Conservation (phyloP, 2,888 invertebrate genomes). For the Cephalotes varians region DNA sequence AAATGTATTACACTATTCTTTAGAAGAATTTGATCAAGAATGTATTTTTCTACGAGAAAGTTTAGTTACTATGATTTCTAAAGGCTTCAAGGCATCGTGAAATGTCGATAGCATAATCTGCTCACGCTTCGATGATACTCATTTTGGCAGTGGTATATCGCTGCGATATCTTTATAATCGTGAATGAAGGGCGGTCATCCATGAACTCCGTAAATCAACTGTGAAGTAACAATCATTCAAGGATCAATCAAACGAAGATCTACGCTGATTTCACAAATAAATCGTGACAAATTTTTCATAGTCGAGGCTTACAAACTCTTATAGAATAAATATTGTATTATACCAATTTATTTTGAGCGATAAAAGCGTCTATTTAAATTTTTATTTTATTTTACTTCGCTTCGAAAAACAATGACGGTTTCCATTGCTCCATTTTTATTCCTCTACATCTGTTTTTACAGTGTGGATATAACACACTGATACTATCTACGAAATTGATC, state of each 20-base stretch:
- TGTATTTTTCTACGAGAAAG: not conserved
- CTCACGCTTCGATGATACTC: constrained; percentile 24
- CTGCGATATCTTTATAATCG: constrained; percentile 65
- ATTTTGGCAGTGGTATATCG: constrained; percentile 36
- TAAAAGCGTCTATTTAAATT: not conserved
- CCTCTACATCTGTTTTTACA: not conserved
- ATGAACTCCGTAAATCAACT: constrained; percentile 67
- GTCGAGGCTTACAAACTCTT: not conserved
- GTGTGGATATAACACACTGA: not conserved
- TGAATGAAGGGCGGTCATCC: constrained; percentile 48
- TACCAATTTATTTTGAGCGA: not conserved
- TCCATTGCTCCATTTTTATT: not conserved
- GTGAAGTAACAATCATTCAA: constrained; percentile 59
- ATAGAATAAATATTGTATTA: not conserved
- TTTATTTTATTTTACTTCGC: not conserved
- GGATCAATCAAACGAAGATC: constrained; percentile 33
- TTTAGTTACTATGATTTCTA: not conserved
- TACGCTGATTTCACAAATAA: constrained; percentile 54
- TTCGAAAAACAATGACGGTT: not conserved
- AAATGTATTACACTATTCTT: not conserved
- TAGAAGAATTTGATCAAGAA: not conserved
- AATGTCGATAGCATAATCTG: not conserved
- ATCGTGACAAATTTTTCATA: constrained; percentile 40
- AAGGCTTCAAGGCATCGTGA: not conserved
- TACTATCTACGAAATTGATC: constrained; percentile 8